Conservation (phyloP, 2,888 invertebrate genomes). For the Drosophila birchii region DNA sequence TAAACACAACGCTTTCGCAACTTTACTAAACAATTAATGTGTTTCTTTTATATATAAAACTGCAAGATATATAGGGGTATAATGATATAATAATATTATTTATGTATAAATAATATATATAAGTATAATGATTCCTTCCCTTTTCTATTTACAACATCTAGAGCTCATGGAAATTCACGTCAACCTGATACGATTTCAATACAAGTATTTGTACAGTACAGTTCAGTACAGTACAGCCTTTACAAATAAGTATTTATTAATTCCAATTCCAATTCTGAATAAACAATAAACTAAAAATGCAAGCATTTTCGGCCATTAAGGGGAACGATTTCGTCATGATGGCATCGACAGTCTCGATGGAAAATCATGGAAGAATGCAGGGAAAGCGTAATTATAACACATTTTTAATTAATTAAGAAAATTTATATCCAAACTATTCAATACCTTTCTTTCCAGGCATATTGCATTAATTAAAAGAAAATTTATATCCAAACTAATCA, state of each 20-base stretch:
- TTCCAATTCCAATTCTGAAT: not conserved
- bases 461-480: slow-evolving; percentile 86
- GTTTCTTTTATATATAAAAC: not conserved
- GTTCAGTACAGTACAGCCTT: too few relatives aligned
- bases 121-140: too few relatives aligned
- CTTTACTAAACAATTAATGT: slow-evolving; percentile 64
- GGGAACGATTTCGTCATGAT: slow-evolving; percentile 94
- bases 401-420: not conserved
- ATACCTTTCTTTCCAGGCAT: slow-evolving; percentile 88
- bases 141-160: too few relatives aligned
- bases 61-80: not conserved
- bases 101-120: too few relatives aligned
- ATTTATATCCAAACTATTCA: too few relatives aligned
- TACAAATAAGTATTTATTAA: not conserved
- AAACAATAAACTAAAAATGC: slow-evolving; percentile 85
- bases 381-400: slow-evolving; percentile 85
- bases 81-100: too few relatives aligned
- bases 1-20: slow-evolving; percentile 69
- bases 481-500: not conserved
- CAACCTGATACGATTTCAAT: not conserved
- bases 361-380: slow-evolving; percentile 94
- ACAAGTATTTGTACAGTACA: not conserved
- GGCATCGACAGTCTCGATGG: slow-evolving; percentile 93
- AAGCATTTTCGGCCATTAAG: slow-evolving; percentile 94
- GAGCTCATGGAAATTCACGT: not conserved